Base-by-base conservation (phyloP, 2,888 invertebrate species). In the Drosophila leonis region DNA sequence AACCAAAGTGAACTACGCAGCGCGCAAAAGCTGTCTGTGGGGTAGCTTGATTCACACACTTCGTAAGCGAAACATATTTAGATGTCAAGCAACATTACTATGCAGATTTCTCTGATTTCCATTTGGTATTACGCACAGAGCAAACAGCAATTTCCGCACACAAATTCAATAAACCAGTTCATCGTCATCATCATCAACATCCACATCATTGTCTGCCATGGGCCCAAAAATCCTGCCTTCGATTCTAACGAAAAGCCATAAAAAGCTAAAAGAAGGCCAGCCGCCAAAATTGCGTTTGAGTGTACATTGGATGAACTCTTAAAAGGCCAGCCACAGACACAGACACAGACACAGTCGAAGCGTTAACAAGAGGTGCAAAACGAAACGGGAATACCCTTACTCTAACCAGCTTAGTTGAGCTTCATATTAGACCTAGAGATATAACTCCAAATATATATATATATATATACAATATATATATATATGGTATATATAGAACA, bases 41-140 rank as follows among this genome's bases (percentile, higher is more conserved):
- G 37, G 46, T 75, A 33, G 51, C 55, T 56, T 13, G 39, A 42
- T 24, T 62, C 52, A 41, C 29, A 24, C n/a, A 49, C 33, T 48
- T 41, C 10, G 29, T n/a, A 46, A 24, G 35, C 33, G 31, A 49
- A 51, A 49, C 31, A 35, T 54, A 27, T 37, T 20, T 37, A 42
- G 12, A 18, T 46, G 8, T 67, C 39, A 18, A 20, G 35, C 12
- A 31, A 24, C 44, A 76, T 65, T 79, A 52, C 51, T 82, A 90
- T 90, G 90, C 71, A 89, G 82, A 89, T 85, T 88, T 82, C 78
- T 64, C 64, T 71, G 72, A 74, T 82, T 88, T 82, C 72, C 79
- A 66, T 77, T 82, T 65, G 66, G 70, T 75, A 75, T 75, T 78
- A 48, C 57, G 31, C 61, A 52, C 57, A 20, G 66, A 51, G 49